These are phyloP conservation scores for Prionace glauca DNA, from an alignment of 2,797 vertebrate genomes.

Conservation along the genomic window DNA sequence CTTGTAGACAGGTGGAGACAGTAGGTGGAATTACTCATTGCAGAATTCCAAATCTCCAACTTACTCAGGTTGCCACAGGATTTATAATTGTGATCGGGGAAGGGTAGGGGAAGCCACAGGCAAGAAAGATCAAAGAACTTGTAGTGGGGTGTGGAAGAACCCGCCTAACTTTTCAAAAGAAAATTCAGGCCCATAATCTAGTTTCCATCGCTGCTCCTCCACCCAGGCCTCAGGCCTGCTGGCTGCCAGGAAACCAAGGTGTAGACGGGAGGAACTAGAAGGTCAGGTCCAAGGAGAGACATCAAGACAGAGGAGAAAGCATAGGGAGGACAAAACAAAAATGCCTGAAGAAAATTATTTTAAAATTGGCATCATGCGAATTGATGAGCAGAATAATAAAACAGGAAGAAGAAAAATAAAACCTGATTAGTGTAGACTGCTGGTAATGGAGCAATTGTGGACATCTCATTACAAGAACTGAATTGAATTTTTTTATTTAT, in stretches of 20 bases:
- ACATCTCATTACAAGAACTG: background rate
- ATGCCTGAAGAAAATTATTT: background rate
- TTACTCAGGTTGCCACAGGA: background rate
- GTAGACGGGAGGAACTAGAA: too few relatives aligned
- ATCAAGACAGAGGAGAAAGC: background rate
- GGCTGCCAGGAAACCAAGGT: background rate
- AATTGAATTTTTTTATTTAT: constrained; percentile 19
- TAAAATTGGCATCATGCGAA: background rate
- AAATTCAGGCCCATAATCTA: too few relatives aligned
- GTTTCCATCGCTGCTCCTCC: background rate
- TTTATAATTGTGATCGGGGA: background rate
- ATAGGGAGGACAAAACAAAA: background rate
- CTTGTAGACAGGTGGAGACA: background rate
- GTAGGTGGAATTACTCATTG: background rate
- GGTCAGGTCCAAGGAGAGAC: background rate
- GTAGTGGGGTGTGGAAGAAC: background rate
- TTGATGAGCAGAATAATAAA: background rate
- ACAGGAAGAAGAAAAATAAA: background rate
- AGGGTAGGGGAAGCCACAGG: background rate
- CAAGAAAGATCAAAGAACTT: background rate
- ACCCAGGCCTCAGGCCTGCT: background rate
- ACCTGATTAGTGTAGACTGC: background rate
- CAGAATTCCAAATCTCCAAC: background rate
- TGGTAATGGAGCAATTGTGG: constrained; percentile 21
- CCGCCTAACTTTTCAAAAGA: background rate